Conservation (phyloP, 2,797 vertebrate species). For the Falco novaeseelandiae region DNA sequence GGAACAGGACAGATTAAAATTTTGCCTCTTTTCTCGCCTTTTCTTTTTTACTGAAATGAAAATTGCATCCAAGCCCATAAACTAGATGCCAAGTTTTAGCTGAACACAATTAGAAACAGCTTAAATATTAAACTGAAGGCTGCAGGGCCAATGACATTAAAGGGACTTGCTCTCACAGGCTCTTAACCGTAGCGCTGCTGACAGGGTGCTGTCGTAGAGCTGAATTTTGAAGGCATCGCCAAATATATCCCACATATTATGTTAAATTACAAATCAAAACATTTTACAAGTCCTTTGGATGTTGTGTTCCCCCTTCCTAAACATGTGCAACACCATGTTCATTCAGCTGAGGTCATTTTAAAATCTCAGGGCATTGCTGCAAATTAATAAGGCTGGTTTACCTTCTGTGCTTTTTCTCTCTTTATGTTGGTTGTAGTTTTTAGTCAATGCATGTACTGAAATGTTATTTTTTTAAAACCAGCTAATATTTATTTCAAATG, state of each 20-base stretch:
- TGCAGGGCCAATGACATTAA: neutral
- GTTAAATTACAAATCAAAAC: neutral
- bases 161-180: neutral
- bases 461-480: neutral
- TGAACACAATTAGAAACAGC: slow-evolving; percentile 58
- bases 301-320: neutral
- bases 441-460: neutral
- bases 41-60: neutral
- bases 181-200: neutral
- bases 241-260: neutral
- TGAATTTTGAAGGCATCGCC: neutral
- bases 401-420: neutral
- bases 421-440: neutral
- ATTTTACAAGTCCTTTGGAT: neutral
- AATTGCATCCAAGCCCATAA: neutral
- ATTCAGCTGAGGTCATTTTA: neutral
- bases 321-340: neutral
- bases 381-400: neutral
- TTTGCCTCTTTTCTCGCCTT: neutral
- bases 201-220: neutral
- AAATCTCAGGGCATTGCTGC: neutral
- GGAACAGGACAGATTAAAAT: neutral
- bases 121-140: slow-evolving; percentile 39
- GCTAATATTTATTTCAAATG: neutral
- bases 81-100: slow-evolving; percentile 18